phyloP scores from a whole-genome alignment of 1,140 invertebrate genomes.

The Apocrypta bakeri region DNA sequence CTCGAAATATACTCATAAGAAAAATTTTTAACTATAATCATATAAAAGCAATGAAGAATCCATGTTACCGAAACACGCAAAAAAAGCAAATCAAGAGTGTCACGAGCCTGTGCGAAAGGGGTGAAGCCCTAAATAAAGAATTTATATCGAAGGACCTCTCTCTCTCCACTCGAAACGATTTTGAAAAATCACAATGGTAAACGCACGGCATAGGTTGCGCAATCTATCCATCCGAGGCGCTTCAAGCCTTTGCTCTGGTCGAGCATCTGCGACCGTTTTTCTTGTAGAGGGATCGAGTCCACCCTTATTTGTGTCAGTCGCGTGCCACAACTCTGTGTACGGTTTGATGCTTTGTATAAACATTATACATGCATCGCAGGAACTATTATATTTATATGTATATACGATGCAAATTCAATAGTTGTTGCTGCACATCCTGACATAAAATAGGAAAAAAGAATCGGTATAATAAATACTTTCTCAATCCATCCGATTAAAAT shows the following conservation, averaged over 20 bases:
- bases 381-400: not conserved
- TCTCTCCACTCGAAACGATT: constrained; percentile 59
- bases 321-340: not conserved
- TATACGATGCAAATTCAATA: no score
- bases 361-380: constrained; percentile 22
- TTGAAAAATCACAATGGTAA: constrained; percentile 69
- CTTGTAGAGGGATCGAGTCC: constrained; percentile 34
- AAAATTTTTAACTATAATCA: not conserved
- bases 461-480: no score
- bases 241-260: not conserved
- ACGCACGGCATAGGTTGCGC: constrained; percentile 65
- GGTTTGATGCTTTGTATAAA: constrained; percentile 21
- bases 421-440: no score
- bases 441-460: no score
- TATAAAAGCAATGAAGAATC: no score
- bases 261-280: constrained; percentile 69
- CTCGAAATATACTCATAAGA: no score
- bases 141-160: constrained; percentile 28
- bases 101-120: constrained; percentile 19
- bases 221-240: constrained; percentile 60
- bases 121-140: constrained; percentile 49
- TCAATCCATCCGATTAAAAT: not conserved
- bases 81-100: constrained; percentile 44
- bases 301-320: constrained; percentile 39
- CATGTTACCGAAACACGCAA: no score